Evolutionary conservation across 2,797 vertebrate species (phyloP), one percentile per base, ranked within the genome.

Genomic region (Semaprochilodus insignis): DNA sequence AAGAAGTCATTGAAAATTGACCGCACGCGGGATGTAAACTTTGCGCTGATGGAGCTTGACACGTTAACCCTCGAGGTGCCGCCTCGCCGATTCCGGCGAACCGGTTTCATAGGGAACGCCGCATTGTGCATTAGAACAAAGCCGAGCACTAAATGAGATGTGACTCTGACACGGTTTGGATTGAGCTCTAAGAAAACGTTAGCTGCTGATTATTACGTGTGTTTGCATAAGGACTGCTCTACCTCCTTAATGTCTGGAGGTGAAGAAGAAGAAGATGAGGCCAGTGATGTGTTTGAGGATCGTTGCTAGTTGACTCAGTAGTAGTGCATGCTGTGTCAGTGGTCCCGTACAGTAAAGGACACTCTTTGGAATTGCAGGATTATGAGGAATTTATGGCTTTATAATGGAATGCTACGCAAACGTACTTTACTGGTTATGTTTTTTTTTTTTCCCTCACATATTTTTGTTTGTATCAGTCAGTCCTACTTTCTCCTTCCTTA

Each of bases 1-100:
- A 96, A 96, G 96, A 97, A 98, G 97, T 97, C 95, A 96, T 95
- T 96, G 95, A 96, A 96, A 97, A 97, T 97, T 95, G 97, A 98
- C 95, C 94, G 95, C 92, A 90, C 93, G 90, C 89, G 89, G 92
- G 93, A 94, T 91, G 90, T 91, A 94, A 94, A 95, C 93, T 94
- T 94, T 91, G 90, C 88, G 91, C 92, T 79, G 82, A 87, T 87
- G 85, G 83, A 83, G 81, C 81, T 79, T 86, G 91, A 93, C 93
- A 91, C 90, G 92, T 95, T 95, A 95, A 96, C 94, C 92, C 93
- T 89, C 93, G 90, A 88, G 83, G 91, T 91, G 85, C 91, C 31
- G 75, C 83, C 76, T 81, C 6, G 85, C 81, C 4, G n/a, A 36
- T 1, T 23, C 19, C 13, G 19, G 0, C 21, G 11, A 10, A 11